phyloP scores from a whole-genome alignment of 2,113 vertebrate species.

The Mus musculus region DNA sequence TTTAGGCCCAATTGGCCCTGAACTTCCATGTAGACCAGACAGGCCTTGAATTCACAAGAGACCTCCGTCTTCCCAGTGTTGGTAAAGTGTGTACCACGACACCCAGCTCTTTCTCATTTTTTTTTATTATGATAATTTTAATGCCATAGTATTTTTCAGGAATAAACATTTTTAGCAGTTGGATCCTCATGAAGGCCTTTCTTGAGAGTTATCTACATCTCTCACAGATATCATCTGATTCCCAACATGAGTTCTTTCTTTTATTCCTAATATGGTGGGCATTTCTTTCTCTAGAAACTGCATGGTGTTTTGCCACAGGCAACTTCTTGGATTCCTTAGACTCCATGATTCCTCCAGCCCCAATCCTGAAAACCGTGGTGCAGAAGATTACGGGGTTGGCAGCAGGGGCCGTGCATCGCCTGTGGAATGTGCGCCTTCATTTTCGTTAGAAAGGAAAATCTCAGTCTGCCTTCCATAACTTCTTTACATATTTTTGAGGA shows the following conservation, averaged over 20 bases:
- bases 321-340: not conserved
- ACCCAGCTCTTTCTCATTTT: not conserved
- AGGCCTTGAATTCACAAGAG: not conserved
- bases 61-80: not conserved
- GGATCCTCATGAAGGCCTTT: not conserved
- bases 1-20: not conserved
- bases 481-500: not conserved
- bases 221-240: not conserved
- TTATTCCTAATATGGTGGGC: not conserved
- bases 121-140: slow-evolving; percentile 61
- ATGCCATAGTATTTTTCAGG: slow-evolving; percentile 11
- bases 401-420: not conserved
- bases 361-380: not conserved
- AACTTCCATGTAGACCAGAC: not conserved
- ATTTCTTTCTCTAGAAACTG: slow-evolving; percentile 34
- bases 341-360: not conserved
- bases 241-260: not conserved
- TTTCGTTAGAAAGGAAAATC: slow-evolving; percentile 4
- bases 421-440: not conserved
- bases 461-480: not conserved
- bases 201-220: not conserved
- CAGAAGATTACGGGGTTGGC: not conserved
- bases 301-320: not conserved
- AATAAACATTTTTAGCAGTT: slow-evolving; percentile 39
- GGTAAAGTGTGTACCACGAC: not conserved